Base-by-base conservation (phyloP, 37 sponge, comb jelly and placozoan species). In the Mnemiopsis leidyi region DNA sequence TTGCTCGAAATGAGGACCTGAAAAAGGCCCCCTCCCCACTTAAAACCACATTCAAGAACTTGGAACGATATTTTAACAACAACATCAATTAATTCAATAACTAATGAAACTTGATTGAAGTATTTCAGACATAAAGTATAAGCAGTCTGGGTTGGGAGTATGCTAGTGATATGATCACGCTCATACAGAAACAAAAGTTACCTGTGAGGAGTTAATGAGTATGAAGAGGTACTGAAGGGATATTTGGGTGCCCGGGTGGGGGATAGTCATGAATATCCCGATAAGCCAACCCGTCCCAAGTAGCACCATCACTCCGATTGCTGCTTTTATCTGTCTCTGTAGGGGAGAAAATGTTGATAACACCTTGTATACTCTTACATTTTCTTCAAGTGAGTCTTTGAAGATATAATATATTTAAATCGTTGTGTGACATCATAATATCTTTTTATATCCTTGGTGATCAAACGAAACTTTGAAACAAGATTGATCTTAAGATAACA, bases 301-400 rank as follows among this genome's bases (percentile, higher is more conserved):
- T 23, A 85, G 29, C 0, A 38, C 90, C 90, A 85, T 85, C 0
- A 85, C 90, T 32, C 90, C 90, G 1, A 85, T 61, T n/a, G 90
- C 90, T 23, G 90, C 90, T 39, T 85, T 85, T 23, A 85, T 21
- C 39, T 85, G 90, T 39, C 90, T 13, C 90, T 85, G 90, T 24
- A 77, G 26, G 3, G 35, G 68, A 73, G 28, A 7, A 73, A 25
- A 73, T 73, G 76, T 73, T n/a, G 68, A 73, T 26, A 73, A 73
- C 26, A 31, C 16, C 3, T 71, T 71, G 2, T 23, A 71, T 79
- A 36, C n/a, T n/a, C n/a, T n/a, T n/a, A n/a, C n/a, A n/a, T n/a
- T n/a, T n/a, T n/a, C n/a, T n/a, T n/a, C n/a, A n/a, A n/a, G n/a
- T n/a, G n/a, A n/a, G n/a, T n/a, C n/a, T n/a, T n/a, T n/a, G n/a